These are phyloP conservation scores for Acanthornis magna DNA, from an alignment of 2,797 vertebrate genomes.

Conservation along the genomic window DNA sequence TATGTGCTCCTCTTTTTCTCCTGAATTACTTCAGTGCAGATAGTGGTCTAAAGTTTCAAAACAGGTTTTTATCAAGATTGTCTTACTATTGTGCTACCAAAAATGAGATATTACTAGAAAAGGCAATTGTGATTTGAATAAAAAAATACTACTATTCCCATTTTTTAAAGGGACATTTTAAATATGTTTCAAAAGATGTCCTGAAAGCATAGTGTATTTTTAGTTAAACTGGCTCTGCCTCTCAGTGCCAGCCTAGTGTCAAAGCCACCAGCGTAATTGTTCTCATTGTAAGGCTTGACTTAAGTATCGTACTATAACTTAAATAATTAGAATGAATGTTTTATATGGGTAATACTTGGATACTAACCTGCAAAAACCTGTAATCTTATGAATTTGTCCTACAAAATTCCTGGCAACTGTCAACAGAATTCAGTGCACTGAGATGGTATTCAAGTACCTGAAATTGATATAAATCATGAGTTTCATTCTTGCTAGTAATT, in stretches of 20 bases:
- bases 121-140: not conserved
- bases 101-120: not conserved
- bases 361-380: not conserved
- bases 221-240: not conserved
- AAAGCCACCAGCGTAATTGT: not conserved
- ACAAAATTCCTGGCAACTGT: not conserved
- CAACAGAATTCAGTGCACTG: not conserved
- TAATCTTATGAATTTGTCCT: not conserved
- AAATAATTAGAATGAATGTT: not conserved
- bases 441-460: not conserved
- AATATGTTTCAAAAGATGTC: not conserved
- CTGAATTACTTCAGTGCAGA: not conserved
- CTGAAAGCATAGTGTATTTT: not conserved
- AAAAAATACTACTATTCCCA: not conserved
- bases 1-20: not conserved
- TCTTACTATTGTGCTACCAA: not conserved
- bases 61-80: not conserved
- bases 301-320: not conserved
- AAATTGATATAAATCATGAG: not conserved
- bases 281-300: not conserved
- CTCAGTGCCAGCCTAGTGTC: not conserved
- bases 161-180: not conserved
- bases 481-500: not conserved
- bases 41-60: not conserved
- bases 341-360: not conserved